Base-by-base conservation (phyloP, 2,113 vertebrate species). In the Merops nubicus region DNA sequence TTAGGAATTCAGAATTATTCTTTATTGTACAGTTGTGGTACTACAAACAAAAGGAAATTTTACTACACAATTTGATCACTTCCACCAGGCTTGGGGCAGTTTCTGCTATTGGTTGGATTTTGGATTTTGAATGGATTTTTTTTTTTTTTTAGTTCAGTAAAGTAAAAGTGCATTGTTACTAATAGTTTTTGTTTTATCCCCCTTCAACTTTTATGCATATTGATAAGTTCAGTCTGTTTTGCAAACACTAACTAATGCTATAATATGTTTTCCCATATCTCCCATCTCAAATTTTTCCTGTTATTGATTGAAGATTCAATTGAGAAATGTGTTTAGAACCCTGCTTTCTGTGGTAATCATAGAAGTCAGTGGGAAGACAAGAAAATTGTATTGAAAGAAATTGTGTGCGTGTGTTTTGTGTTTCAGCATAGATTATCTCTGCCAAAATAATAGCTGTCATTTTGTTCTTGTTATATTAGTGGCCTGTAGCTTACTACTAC, bases 311-410 rank as follows among this genome's bases (percentile, higher is more conserved):
- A 98, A 92, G 94, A 98, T 98, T 98, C 98, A 98, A 91, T 98
- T 98, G 98, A 98, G 98, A 98, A 98, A 98, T 97, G 97, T 98
- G 95, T 98, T 98, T 98, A 98, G 98, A 98, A 98, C 97, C 97
- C 96, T 97, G 98, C 98, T 98, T 98, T 98, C 97, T 90, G 91
- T 97, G 93, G 97, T 98, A 98, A 98, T 98, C 98, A 98, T 94
- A 98, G 97, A 98, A 98, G 98, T 98, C 98, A 98, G 98, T 98
- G 98, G 98, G 98, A 98, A 98, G 98, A 98, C 98, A 98, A 98
- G 98, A 98, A 98, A 98, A 98, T 98, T 98, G 98, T 98, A 98
- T 98, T 98, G 98, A 97, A 98, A 98, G 97, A 98, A 98, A 98
- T 98, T 97, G 97, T 98, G 97, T 96, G 96, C 92, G 87, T 97